phyloP scores from a whole-genome alignment of 30 jellyfish, hydroid and myxozoan species.

The Sanderia malayensis region DNA sequence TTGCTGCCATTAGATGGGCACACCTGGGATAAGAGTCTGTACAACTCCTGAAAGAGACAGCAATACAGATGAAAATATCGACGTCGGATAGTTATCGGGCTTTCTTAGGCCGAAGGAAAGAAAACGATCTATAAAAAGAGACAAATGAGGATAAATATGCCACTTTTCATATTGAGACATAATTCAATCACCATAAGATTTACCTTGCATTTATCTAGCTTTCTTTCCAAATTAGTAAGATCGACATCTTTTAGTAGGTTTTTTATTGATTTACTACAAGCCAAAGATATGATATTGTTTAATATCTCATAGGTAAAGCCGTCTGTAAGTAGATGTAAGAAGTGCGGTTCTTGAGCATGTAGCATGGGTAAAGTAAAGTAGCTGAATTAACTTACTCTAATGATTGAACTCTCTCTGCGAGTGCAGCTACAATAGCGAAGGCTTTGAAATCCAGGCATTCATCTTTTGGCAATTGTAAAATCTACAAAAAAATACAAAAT shows the following conservation, averaged over 20 bases:
- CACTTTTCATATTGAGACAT: too few relatives aligned
- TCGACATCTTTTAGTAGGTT: constrained; percentile 53
- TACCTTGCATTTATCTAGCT: constrained; percentile 80
- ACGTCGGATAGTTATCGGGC: too few relatives aligned
- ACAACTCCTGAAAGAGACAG: constrained; percentile 59
- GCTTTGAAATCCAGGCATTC: constrained; percentile 61
- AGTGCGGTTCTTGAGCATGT: too few relatives aligned
- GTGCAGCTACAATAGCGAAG: constrained; percentile 56
- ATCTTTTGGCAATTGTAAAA: constrained; percentile 40
- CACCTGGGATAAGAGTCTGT: constrained; percentile 42
- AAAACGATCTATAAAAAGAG: too few relatives aligned
- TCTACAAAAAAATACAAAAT: constrained; percentile 4
- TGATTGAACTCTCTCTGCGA: constrained; percentile 50
- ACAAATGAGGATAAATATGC: too few relatives aligned
- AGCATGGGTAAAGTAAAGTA: too few relatives aligned
- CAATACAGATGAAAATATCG: too few relatives aligned
- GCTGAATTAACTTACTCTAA: constrained; percentile 58
- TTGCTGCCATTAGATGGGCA: constrained; percentile 21
- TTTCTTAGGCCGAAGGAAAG: too few relatives aligned
- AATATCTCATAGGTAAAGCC: too few relatives aligned
- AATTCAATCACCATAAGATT: too few relatives aligned
- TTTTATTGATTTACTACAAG: constrained; percentile 52
- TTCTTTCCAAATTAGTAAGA: constrained; percentile 63
- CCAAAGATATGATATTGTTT: too few relatives aligned
- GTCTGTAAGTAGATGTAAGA: too few relatives aligned